Conservation (phyloP, 2,113 vertebrate species). For the Cyprinodon variegatus region DNA sequence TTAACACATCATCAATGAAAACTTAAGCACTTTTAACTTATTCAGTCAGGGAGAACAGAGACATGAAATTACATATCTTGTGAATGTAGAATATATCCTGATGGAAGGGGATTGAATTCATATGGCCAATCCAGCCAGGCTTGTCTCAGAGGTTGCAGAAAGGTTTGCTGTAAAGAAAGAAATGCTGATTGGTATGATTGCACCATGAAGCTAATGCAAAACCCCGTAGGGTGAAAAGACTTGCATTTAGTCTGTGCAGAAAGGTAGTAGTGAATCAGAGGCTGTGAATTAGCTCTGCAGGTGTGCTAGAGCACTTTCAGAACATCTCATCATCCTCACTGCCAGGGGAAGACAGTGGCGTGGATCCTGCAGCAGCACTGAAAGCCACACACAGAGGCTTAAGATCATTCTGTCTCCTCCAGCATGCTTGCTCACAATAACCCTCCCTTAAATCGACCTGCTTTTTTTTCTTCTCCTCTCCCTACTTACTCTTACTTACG, state of each 20-base stretch:
- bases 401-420: slow-evolving; percentile 42
- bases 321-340: slow-evolving; percentile 75
- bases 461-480: slow-evolving; percentile 24
- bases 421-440: slow-evolving; percentile 39
- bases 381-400: slow-evolving; percentile 52
- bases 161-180: slow-evolving; percentile 52
- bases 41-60: slow-evolving; percentile 5
- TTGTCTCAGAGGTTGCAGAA: slow-evolving; percentile 30
- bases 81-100: slow-evolving; percentile 29
- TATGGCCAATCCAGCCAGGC: slow-evolving; percentile 9
- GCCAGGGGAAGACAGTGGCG: slow-evolving; percentile 60
- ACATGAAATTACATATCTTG: slow-evolving; percentile 28
- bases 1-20: slow-evolving; percentile 4
- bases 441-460: slow-evolving; percentile 28
- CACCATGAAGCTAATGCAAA: slow-evolving; percentile 43
- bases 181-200: slow-evolving; percentile 66
- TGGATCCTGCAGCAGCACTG: slow-evolving; percentile 31
- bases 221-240: slow-evolving; percentile 49
- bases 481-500: slow-evolving; percentile 42
- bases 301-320: slow-evolving; percentile 65
- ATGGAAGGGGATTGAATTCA: slow-evolving; percentile 11
- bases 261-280: slow-evolving; percentile 49
- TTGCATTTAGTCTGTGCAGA: slow-evolving; percentile 43
- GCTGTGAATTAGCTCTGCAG: slow-evolving; percentile 73
- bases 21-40: slow-evolving; percentile 14